Evolutionary conservation across 92 coral and sea anemone species (phyloP), one percentile per base, ranked within the genome.

Genomic region (Umimayanthus kanabou): DNA sequence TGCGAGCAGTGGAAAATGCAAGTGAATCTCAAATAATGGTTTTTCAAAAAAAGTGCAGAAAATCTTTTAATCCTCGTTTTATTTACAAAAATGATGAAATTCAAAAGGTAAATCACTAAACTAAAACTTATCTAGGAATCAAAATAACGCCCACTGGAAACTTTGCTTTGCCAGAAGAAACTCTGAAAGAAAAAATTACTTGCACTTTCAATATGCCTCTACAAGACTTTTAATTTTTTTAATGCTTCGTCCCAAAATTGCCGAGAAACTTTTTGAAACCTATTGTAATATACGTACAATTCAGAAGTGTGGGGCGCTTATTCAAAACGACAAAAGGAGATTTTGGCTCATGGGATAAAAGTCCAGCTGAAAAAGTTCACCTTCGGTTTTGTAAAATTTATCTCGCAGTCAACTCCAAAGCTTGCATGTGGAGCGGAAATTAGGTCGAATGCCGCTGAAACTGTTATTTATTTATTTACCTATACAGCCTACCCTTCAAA

Each of bases 251-350:
- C 37, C 37, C 2, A 0, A 33, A 33, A 33, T 33, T 33, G 37
- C 37, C 2, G 37, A 33, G 37, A 33, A 33, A 33, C 37, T 33
- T 0, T 33, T 33, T 33, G 37, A 81, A 55, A 3, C 75, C 88
- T 29, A 82, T 82, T 57, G 61, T 82, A 1, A 26, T 79, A 72
- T 89, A 80, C 33, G 58, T 89, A 80, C 33, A 75, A 25, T 61
- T 53, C 42, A 13, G 88, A 89, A 83, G 7, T 85, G 43, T 73
- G 72, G 88, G 72, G 81, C 9, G 88, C 88, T 50, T 85, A 85
- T 61, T 61, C 57, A 39, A 77, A 82, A 30, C 20, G 40, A 23
- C 57, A 39, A 77, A 82, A 30, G 29, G 40, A 23, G 84, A 83
- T 57, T 73, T 55, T 29, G 75, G 75, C 8, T 30, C 14, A 25